Evolutionary conservation across 2,888 invertebrate genomes (phyloP).

Genomic region (Polydrusus cervinus): DNA sequence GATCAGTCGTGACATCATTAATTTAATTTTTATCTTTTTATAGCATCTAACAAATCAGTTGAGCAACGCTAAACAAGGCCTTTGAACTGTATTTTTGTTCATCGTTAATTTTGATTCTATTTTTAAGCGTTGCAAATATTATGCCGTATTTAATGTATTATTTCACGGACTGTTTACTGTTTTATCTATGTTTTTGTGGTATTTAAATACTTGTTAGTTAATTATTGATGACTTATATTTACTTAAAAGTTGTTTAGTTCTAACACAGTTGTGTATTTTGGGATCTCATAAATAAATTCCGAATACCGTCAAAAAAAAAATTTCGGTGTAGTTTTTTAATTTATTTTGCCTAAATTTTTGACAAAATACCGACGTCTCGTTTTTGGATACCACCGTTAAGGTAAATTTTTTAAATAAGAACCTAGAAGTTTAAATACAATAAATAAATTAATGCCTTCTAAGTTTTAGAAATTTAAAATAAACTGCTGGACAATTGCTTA

Average conservation of each 20-base stretch:
- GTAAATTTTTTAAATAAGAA: no score
- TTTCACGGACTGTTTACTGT: background rate
- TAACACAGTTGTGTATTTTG: no score
- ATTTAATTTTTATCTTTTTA: slow-evolving; percentile 7
- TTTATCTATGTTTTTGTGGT: background rate
- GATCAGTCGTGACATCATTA: slow-evolving; percentile 3
- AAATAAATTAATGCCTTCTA: no score
- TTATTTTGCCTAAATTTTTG: no score
- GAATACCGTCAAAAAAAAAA: no score
- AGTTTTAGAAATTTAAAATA: no score
- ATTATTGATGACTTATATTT: background rate
- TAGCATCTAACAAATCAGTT: slow-evolving; percentile 9
- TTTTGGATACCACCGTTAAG: no score
- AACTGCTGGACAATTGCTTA: no score
- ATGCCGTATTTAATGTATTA: background rate
- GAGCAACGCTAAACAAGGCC: slow-evolving; percentile 9
- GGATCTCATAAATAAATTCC: no score
- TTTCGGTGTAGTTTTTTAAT: no score
- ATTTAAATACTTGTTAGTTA: background rate
- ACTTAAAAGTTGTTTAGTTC: background rate
- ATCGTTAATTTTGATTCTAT: slow-evolving; percentile 5
- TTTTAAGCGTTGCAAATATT: slow-evolving; percentile 20
- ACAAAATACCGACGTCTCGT: no score
- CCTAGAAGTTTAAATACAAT: no score
- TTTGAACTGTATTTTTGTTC: slow-evolving; percentile 19